Conservation (phyloP, 2,888 invertebrate genomes). For the Drosophila algonquin region DNA sequence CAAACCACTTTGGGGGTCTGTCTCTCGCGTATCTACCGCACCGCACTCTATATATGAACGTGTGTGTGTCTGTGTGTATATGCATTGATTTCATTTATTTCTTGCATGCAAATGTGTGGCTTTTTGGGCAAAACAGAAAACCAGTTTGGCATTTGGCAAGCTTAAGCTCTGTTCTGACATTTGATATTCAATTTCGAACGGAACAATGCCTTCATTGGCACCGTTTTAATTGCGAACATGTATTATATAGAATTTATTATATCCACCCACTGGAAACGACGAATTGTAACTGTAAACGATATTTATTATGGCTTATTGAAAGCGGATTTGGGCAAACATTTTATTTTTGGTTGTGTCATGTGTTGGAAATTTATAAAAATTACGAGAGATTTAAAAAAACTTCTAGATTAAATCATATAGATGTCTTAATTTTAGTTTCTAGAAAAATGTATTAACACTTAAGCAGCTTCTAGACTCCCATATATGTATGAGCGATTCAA, state of each 20-base stretch:
- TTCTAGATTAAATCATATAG: neutral
- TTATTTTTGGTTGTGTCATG: neutral
- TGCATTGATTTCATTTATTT: constrained; percentile 43
- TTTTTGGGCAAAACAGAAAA: constrained; percentile 47
- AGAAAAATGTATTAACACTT: neutral
- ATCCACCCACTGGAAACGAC: constrained; percentile 17
- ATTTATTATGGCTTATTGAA: neutral
- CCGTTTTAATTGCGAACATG: constrained; percentile 47
- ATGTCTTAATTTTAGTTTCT: neutral
- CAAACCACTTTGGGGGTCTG: constrained; percentile 43
- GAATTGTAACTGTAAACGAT: constrained; percentile 25
- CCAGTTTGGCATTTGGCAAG: constrained; percentile 61
- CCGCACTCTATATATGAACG: constrained; percentile 18
- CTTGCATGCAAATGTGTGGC: constrained; percentile 38
- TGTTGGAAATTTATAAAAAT: neutral
- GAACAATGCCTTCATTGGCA: constrained; percentile 43
- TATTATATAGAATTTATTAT: constrained; percentile 12
- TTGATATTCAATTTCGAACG: constrained; percentile 37
- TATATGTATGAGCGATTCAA: neutral
- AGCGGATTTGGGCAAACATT: neutral
- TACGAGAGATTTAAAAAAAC: neutral
- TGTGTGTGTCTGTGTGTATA: constrained; percentile 12
- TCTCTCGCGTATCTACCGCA: neutral
- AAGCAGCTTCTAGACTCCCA: neutral
- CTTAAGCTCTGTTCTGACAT: constrained; percentile 56